These are phyloP conservation scores for Periophthalmus modestus DNA, from an alignment of 2,113 vertebrate genomes.

Conservation along the genomic window DNA sequence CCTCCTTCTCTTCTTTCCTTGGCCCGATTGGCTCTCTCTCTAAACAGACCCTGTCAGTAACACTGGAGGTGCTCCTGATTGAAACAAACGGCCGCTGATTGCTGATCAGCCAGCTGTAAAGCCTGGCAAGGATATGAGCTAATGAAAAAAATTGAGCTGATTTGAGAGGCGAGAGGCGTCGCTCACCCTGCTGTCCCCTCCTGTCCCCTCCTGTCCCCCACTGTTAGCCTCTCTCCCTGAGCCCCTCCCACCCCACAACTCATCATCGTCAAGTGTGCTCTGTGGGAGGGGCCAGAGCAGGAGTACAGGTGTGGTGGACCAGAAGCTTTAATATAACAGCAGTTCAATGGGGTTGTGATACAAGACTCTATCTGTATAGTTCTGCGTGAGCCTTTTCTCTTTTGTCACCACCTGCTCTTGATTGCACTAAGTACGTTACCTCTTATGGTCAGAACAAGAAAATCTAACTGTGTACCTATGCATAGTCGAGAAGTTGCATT, in stretches of 20 bases:
- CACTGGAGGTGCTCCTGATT: constrained; percentile 87
- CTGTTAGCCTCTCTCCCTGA: constrained; percentile 66
- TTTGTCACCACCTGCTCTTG: neutral
- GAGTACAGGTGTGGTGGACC: constrained; percentile 62
- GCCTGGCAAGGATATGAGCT: constrained; percentile 88
- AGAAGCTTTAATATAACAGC: constrained; percentile 72
- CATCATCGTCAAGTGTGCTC: constrained; percentile 54
- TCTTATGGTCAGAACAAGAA: neutral
- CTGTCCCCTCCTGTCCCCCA: constrained; percentile 68
- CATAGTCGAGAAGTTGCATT: too few relatives aligned
- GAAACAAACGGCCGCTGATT: constrained; percentile 93
- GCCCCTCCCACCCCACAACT: constrained; percentile 52
- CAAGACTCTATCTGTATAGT: neutral
- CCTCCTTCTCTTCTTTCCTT: constrained; percentile 24
- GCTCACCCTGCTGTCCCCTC: constrained; percentile 68
- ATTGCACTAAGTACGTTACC: neutral
- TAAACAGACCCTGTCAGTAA: constrained; percentile 80
- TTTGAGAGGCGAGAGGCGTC: constrained; percentile 83
- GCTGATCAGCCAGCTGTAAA: constrained; percentile 93
- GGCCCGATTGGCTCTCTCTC: constrained; percentile 51
- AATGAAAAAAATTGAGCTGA: constrained; percentile 90
- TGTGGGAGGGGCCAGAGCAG: constrained; percentile 27
- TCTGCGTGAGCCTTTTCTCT: neutral
- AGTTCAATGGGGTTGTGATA: neutral
- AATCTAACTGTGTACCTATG: neutral